These are phyloP conservation scores for Argyrosomus japonicus DNA, from an alignment of 2,113 vertebrate species.

Conservation along the genomic window DNA sequence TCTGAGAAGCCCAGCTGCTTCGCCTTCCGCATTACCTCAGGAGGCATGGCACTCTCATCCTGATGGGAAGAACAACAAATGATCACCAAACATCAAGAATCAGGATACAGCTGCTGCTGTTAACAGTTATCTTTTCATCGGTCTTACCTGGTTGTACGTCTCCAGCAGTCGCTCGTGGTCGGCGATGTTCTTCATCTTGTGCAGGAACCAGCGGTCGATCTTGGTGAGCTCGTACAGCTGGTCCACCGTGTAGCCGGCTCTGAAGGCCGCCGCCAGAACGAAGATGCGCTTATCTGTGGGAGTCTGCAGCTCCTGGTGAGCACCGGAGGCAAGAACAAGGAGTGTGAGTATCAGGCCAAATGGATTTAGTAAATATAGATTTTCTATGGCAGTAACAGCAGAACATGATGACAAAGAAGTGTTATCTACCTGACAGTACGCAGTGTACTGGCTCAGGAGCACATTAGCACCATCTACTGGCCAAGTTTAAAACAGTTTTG, in stretches of 20 bases:
- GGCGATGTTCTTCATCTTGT: constrained; percentile 96
- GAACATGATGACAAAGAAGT: not conserved
- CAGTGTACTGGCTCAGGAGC: not conserved
- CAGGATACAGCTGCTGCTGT: not conserved
- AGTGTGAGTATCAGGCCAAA: not conserved
- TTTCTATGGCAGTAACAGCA: not conserved
- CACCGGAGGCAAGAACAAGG: too few species aligned
- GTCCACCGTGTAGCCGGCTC: constrained; percentile 91
- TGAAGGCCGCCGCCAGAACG: constrained; percentile 91
- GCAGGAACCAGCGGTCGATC: constrained; percentile 97
- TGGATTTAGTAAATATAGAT: not conserved
- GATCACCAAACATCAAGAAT: not conserved
- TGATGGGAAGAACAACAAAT: not conserved
- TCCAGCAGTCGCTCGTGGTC: constrained; percentile 89
- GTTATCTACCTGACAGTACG: too few species aligned
- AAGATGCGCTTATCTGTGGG: constrained; percentile 98
- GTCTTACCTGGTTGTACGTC: constrained; percentile 80
- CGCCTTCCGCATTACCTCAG: constrained; percentile 87
- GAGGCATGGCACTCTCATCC: constrained; percentile 85
- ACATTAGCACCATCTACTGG: constrained; percentile 5
- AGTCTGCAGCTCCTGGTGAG: constrained; percentile 91
- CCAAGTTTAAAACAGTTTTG: not conserved
- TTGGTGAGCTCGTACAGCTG: constrained; percentile 94
- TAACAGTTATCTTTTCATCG: accelerated
- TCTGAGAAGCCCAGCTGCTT: constrained; percentile 97